Percentiles rank a stretch among this genome's conserved stretches.
Conservation (phyloP, 2,888 invertebrate genomes). For the Xylota sylvarum region DNA sequence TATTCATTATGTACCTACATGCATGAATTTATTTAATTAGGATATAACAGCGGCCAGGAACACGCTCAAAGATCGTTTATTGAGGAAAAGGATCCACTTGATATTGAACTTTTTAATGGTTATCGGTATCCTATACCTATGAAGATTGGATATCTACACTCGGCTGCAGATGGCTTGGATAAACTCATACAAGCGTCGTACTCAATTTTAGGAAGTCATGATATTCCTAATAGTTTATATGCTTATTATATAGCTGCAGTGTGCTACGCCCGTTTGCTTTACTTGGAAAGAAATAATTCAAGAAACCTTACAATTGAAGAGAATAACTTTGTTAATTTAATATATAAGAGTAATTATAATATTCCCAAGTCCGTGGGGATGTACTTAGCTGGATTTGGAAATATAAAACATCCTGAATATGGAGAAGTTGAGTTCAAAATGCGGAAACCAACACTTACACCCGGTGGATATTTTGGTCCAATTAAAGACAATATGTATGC, state of each 20-base stretch:
- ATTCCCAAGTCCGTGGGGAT: neutral
- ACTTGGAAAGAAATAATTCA: neutral
- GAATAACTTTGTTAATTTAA: neutral
- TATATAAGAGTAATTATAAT: neutral
- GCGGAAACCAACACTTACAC: neutral
- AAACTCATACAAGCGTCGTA: neutral
- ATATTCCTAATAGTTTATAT: neutral
- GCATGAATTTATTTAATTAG: no score
- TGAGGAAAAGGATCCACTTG: no score
- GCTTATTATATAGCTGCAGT: neutral
- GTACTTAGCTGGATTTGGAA: neutral
- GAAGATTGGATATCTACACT: neutral
- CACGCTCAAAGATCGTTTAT: no score
- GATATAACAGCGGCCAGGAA: no score
- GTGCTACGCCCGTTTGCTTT: neutral
- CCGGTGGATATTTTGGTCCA: neutral
- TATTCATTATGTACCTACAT: no score
- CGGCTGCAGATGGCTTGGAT: neutral
- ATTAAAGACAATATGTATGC: neutral
- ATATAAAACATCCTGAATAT: neutral
- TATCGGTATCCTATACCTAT: no score
- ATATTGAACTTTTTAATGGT: no score
- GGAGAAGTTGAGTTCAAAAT: neutral
- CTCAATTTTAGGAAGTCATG: neutral
- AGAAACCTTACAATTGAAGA: neutral